Percentiles rank a stretch among this genome's conserved stretches.
Evolutionary conservation across 2,113 vertebrate species (phyloP).

Genomic region (Gymnorhina tibicen): DNA sequence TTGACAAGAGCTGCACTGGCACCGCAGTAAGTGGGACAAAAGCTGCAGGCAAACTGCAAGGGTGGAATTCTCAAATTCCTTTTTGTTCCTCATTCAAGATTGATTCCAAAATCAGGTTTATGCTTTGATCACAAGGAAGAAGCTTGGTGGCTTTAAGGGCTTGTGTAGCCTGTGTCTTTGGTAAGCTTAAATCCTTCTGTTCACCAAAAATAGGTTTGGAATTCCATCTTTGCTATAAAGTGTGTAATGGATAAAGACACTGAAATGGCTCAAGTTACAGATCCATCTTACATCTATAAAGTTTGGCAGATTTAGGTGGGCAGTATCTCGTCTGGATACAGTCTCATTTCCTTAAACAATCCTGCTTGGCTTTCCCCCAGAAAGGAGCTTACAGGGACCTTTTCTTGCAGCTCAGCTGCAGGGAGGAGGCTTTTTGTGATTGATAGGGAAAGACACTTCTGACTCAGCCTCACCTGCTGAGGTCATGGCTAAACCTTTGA

Average conservation of each 20-base stretch:
- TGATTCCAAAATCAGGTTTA: not conserved
- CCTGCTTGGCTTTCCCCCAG: not conserved
- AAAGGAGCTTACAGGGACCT: not conserved
- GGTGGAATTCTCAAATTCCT: not conserved
- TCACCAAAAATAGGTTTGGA: not conserved
- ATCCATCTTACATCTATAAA: not conserved
- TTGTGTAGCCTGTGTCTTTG: not conserved
- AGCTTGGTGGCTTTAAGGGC: not conserved
- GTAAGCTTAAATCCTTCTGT: not conserved
- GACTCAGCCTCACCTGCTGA: not conserved
- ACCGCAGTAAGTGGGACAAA: not conserved
- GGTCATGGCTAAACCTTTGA: not conserved
- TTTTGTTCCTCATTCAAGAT: not conserved
- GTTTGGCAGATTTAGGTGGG: not conserved
- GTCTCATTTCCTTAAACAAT: not conserved
- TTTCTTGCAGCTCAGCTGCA: not conserved
- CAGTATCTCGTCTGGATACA: not conserved
- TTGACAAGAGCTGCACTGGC: not conserved
- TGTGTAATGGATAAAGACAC: not conserved
- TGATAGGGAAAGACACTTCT: not conserved
- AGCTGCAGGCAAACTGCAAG: not conserved
- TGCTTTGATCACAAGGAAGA: not conserved
- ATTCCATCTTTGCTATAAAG: not conserved
- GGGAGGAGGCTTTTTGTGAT: not conserved
- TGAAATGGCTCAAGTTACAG: not conserved